Conservation (phyloP, 2,113 vertebrate species). For the Leucopsar rothschildi region DNA sequence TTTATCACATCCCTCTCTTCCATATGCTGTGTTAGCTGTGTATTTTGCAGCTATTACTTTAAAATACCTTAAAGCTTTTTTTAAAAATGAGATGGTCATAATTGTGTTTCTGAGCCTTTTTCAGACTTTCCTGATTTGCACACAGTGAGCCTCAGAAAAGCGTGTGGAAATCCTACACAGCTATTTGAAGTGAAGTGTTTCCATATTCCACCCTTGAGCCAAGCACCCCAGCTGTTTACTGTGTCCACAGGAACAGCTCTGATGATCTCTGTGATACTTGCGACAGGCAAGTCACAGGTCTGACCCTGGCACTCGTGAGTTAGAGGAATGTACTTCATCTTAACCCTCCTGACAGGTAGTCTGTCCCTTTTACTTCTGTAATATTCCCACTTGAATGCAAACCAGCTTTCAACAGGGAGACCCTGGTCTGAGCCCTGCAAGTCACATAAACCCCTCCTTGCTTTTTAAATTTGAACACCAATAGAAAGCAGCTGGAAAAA, state of each 20-base stretch:
- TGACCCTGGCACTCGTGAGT: accelerated
- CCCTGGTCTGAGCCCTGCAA: neutral
- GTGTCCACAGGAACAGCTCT: accelerated
- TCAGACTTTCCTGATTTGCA: neutral
- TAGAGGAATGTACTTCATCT: neutral
- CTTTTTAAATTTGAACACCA: neutral
- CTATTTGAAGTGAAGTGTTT: neutral
- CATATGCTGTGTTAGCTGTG: neutral
- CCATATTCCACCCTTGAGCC: neutral
- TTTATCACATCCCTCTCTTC: neutral
- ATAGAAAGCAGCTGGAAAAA: neutral
- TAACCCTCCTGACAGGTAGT: neutral
- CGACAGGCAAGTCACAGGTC: neutral
- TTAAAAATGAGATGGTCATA: neutral
- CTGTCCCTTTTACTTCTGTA: neutral
- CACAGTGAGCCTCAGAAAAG: neutral
- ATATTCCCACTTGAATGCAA: neutral
- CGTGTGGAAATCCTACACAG: accelerated
- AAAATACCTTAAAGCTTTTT: neutral
- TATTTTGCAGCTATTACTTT: neutral
- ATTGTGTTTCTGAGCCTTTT: neutral
- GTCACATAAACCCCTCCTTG: neutral
- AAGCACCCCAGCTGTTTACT: neutral
- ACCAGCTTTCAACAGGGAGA: neutral
- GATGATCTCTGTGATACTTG: neutral